phyloP scores from a whole-genome alignment of 2,888 invertebrate genomes.

The Polyommatus icarus region DNA sequence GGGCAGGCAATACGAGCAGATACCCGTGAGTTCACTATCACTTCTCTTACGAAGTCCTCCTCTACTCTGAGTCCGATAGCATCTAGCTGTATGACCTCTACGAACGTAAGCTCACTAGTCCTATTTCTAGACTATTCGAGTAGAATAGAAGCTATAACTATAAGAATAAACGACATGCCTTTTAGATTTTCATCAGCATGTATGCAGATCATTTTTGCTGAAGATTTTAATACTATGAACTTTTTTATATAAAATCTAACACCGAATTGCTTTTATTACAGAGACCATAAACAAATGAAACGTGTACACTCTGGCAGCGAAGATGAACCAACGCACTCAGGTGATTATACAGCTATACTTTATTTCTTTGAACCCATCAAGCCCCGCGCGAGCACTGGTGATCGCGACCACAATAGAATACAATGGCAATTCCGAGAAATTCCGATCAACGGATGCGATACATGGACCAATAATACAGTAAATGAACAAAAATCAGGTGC shows the following conservation, averaged over 20 bases:
- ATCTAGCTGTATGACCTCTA: not conserved
- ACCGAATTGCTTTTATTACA: constrained; percentile 54
- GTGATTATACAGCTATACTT: constrained; percentile 60
- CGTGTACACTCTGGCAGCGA: constrained; percentile 87
- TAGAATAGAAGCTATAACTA: not conserved
- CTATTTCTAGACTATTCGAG: not conserved
- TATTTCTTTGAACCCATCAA: no score
- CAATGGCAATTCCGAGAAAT: no score
- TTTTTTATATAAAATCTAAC: not conserved
- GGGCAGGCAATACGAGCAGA: constrained; percentile 82
- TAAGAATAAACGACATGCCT: not conserved
- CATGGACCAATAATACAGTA: no score
- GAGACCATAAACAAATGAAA: constrained; percentile 93
- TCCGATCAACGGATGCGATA: no score
- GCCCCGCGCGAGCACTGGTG: no score
- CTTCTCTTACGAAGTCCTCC: constrained; percentile 37
- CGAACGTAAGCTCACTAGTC: not conserved
- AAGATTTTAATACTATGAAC: not conserved
- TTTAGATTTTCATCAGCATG: constrained; percentile 40
- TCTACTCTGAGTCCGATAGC: not conserved
- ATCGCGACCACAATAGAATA: no score
- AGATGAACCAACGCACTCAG: constrained; percentile 88
- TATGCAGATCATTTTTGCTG: constrained; percentile 43
- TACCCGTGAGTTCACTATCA: constrained; percentile 81
- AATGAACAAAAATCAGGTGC: no score